phyloP scores from a whole-genome alignment of 1,140 invertebrate genomes.

The Lasaia peninsularis region DNA sequence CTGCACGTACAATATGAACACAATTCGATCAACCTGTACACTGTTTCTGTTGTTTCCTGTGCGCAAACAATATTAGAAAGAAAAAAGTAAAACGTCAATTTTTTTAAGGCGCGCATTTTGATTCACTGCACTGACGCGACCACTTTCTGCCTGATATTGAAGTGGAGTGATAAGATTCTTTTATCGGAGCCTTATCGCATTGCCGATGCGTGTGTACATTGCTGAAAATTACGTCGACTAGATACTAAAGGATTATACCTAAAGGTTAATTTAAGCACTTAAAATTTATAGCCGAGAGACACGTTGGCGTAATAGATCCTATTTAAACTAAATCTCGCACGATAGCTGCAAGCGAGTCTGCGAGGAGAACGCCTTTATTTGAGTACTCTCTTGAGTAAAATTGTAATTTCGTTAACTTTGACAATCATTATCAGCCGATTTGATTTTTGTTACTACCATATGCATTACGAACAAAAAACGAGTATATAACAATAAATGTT shows the following conservation, averaged over 20 bases:
- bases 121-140: conserved; percentile 38
- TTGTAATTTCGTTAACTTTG: background rate
- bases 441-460: too few relatives aligned
- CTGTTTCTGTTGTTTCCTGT: conserved; percentile 39
- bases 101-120: conserved; percentile 52
- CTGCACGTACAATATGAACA: conserved; percentile 65
- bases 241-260: conserved; percentile 25
- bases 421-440: too few relatives aligned
- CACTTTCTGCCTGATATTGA: conserved; percentile 47
- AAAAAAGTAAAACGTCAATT: conserved; percentile 58
- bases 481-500: too few relatives aligned
- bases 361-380: background rate
- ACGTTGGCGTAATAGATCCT: background rate
- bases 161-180: conserved; percentile 65
- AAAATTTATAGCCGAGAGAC: conserved; percentile 12
- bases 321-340: background rate
- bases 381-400: background rate
- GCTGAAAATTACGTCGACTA: conserved; percentile 36
- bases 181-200: conserved; percentile 60
- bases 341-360: background rate
- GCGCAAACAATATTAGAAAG: conserved; percentile 36
- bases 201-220: conserved; percentile 49
- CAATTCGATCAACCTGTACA: conserved; percentile 50
- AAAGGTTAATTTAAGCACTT: conserved; percentile 16
- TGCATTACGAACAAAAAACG: too few relatives aligned